Base-by-base conservation (phyloP, 2,113 vertebrate genomes). In the Bucco capensis region DNA sequence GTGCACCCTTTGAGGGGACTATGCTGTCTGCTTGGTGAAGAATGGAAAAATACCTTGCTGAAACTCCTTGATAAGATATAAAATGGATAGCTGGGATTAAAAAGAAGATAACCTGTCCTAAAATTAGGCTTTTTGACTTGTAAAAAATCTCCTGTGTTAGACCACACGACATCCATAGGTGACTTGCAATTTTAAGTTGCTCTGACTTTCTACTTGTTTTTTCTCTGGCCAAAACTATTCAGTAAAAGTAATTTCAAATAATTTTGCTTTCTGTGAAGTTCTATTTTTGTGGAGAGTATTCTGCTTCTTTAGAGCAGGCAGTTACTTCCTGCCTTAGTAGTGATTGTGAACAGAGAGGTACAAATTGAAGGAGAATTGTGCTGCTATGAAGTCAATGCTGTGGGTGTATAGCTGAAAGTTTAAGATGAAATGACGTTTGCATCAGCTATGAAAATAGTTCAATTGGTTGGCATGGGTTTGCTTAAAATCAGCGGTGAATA, bases 381-480 rank as follows among this genome's bases (percentile, higher is more conserved):
- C 78, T 95, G 85, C 82, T 88, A 82, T 80, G 79, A 87, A 66
- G 40, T 64, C 56, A 83, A 2, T 86, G 37, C 42, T 76, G 89
- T 88, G 92, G 76, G 72, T 64, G 75, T 93, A 60, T 89, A 40
- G 65, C 72, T 49, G 82, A 91, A 89, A 93, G 53, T 54, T n/a
- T 89, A 49, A 78, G 79, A 94, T 40, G 60, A 75, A 54, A 58
- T 92, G 77, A 73, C 7, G 6, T 64, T 89, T 75, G 42, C 44
- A 56, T 83, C 57, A 76, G 79, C 70, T 71, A 23, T 64, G 88
- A 66, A 54, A 30, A 82, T 46, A 73, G 27, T 61, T 83, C 72
- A 88, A 62, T 70, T 79, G 35, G 71, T 92, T 88, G 57, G 70
- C 72, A 88, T 22, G 71, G 46, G 56, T 83, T 74, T 73, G 19